A percentile compares a stretch with the other conserved stretches of the same genome.
These are phyloP conservation scores for Marronus borbonicus DNA, from an alignment of 2,888 invertebrate genomes.

Conservation along the genomic window DNA sequence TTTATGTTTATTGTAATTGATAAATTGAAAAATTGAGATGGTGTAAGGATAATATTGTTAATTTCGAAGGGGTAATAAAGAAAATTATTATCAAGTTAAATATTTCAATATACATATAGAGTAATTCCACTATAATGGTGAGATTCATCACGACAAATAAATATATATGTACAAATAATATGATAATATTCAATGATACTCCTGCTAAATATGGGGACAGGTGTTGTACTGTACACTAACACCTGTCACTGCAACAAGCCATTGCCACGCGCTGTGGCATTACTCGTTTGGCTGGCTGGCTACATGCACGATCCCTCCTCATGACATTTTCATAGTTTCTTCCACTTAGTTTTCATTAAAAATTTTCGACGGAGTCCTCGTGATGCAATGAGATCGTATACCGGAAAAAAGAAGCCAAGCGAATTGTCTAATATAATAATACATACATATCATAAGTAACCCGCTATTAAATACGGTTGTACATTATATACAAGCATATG, in stretches of 20 bases:
- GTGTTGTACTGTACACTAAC: conserved; percentile 62
- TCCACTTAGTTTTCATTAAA: conserved; percentile 44
- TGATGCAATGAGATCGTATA: conserved; percentile 1
- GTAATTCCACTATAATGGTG: neutral
- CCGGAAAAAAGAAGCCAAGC: neutral
- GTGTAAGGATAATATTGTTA: no score
- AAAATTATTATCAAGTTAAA: neutral
- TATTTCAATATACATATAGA: neutral
- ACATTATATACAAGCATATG: neutral
- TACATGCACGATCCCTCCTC: conserved; percentile 28
- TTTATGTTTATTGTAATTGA: no score
- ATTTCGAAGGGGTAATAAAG: no score
- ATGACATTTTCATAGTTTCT: conserved; percentile 33
- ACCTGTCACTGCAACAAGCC: conserved; percentile 64
- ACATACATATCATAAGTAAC: neutral
- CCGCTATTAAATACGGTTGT: neutral
- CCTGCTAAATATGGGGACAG: conserved; percentile 62
- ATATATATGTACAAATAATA: neutral
- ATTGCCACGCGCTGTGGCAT: conserved; percentile 58
- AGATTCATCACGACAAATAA: neutral
- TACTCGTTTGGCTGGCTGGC: conserved; percentile 19
- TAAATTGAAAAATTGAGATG: no score
- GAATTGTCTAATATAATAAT: conserved; percentile 13
- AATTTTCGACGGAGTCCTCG: conserved; percentile 21
- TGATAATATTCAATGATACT: conserved; percentile 41